Evolutionary conservation across 2,113 vertebrate species (phyloP), one percentile per base, ranked within the genome.

Genomic region (Crotalus tigris): DNA sequence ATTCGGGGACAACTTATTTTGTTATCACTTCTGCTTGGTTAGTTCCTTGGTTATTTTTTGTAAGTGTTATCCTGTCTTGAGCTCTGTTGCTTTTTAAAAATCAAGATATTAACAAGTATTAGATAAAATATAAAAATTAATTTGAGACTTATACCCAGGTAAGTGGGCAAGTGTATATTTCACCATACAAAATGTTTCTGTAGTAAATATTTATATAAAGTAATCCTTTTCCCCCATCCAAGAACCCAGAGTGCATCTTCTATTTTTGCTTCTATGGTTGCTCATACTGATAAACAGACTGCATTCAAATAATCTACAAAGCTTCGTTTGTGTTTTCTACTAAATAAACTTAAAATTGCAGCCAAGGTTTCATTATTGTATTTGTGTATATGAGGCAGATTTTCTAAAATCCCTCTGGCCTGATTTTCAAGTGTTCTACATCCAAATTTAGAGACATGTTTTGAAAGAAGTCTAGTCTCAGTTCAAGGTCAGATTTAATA

Each of bases 401-500:
- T 90, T 86, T 55, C 88, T 59, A 53, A 86, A 89, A 39, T 3
- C 69, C 55, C 26, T 46, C 51, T 44, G 69, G 29, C 12, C 85
- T 49, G 44, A 55, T 92, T 85, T 89, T 90, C 88, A 61, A 86
- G 88, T 86, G 44, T 93, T 93, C 55, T 26, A 86, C 55, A 46
- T 90, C 33, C 33, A n/a, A 39, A 92, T 61, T 64, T 59, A 90
- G 51, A 55, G 61, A 29, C 75, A 93, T n/a, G 39, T 87, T 90
- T 89, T 93, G 87, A 85, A 89, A 93, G 89, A 91, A 86, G 55
- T 64, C 61, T 33, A 64, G 75, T 58, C 49, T n/a, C n/a, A 46
- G 44, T 29, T 89, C 91, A 93, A 89, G 88, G 91, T 64, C 75
- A 89, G 88, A 46, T 64, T 92, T 93, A 90, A 24, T 57, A 94